Base-by-base conservation (phyloP, 1,140 invertebrate species). In the Tetraneura akinire region DNA sequence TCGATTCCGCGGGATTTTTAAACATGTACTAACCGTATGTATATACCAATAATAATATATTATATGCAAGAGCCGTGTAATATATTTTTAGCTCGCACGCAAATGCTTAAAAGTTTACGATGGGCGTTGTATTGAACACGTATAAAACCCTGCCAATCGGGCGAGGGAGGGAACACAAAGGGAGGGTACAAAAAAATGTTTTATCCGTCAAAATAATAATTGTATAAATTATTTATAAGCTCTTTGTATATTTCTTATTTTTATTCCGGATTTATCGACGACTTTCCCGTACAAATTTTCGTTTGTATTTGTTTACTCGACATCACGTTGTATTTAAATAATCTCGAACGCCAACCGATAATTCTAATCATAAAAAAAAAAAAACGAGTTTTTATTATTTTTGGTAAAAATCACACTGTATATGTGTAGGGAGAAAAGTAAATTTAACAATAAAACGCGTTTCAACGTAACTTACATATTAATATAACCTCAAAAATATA, bases 281-380 rank as follows among this genome's bases (percentile, higher is more conserved):
- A n/a, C n/a, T n/a, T 66, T 64, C 13, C 23, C 64, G 26, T n/a
- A 80, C 2, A 49, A 29, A 51, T 29, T 80, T 80, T 37, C 32
- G 8, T 37, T 53, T 23, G 13, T 26, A 26, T 26, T 68, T 37
- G 66, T 68, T 45, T 68, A 45, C 45, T 68, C 42, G 23, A 51
- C 62, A n/a, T n/a, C n/a, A 80, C 57, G 42, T 45, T 62, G n/a
- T 26, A 23, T 42, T 53, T 78, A 80, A 68, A 49, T 42, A 66
- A 68, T 47, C 14, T 53, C 32, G 64, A 87, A 86, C 11, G 10
- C 29, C 62, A 23, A 21, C 62, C 62, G n/a, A 68, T 45, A n/a
- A n/a, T n/a, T n/a, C n/a, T n/a, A n/a, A n/a, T n/a, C n/a, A n/a
- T n/a, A n/a, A n/a, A n/a, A n/a, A n/a, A n/a, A n/a, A n/a, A n/a